Evolutionary conservation across 2,888 invertebrate species (phyloP).

Genomic region (Leptinotarsa peninsularis): DNA sequence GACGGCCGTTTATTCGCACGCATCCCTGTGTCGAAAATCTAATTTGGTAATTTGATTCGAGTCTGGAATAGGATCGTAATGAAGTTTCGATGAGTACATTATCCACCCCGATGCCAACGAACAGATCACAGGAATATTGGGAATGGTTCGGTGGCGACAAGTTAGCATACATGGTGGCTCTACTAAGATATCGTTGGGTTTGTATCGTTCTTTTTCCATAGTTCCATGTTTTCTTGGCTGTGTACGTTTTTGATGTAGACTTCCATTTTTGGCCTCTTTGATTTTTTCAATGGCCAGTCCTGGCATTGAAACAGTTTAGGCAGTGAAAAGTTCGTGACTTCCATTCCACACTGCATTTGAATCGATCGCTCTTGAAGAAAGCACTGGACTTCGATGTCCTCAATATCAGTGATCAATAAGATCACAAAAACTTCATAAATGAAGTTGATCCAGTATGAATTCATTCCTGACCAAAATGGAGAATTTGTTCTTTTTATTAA

Average conservation of each 20-base stretch:
- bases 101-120: slow-evolving; percentile 47
- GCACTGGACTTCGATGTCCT: too few species aligned
- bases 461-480: too few species aligned
- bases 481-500: too few species aligned
- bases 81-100: slow-evolving; percentile 59
- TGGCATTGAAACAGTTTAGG: too few species aligned
- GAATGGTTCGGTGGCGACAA: slow-evolving; percentile 28
- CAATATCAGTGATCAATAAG: too few species aligned
- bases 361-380: too few species aligned
- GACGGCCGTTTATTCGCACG: slow-evolving; percentile 22
- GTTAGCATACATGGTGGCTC: slow-evolving; percentile 6
- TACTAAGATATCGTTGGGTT: background rate
- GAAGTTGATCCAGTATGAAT: too few species aligned
- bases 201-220: background rate
- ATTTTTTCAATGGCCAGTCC: too few species aligned
- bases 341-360: too few species aligned
- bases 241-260: background rate
- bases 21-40: slow-evolving; percentile 49
- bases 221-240: background rate
- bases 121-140: slow-evolving; percentile 37
- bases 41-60: slow-evolving; percentile 60
- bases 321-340: too few species aligned
- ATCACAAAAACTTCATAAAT: too few species aligned
- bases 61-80: slow-evolving; percentile 59
- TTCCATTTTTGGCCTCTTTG: too few species aligned